Evolutionary conservation across 2,797 vertebrate genomes (phyloP), one percentile per base, ranked within the genome.

Genomic region (Enteromius unitaeniatus): DNA sequence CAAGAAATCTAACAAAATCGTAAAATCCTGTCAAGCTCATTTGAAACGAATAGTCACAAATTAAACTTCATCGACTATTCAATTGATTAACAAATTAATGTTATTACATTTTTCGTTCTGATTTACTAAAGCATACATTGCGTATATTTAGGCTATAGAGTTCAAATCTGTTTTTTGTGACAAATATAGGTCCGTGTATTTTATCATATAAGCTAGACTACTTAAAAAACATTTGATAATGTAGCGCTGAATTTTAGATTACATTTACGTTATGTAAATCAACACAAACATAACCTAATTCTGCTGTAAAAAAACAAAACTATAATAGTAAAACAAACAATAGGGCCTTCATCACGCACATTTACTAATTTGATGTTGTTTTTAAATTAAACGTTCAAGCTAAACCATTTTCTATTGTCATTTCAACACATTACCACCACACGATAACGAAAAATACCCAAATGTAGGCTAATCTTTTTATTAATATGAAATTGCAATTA

Each of bases 1-100:
- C 28, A 80, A 76, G 40, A 84, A 84, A 74, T 72, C 19, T 67
- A 51, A 86, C 79, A 86, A 42, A 69, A 80, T 68, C 47, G 23
- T 83, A 23, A 68, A 85, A 78, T 78, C 23, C 45, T 19, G 45
- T 28, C 70, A 45, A n/a, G 23, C 17, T 77, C 11, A 23, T 28
- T 77, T n/a, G 7, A 51, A 68, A 51, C 40, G 17, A 49, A 64
- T 45, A 45, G 11, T 78, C 40, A 47, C 40, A 64, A 78, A 45
- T 21, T 17, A 62, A 26, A 8, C 15, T 77, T 58, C 2, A 26
- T 62, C n/a, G 21, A 58, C 28, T 40, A 8, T 28, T 45, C 0
- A 31, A 1, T 58, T n/a, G 14, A 19, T 70, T 45, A 2, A 55
- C n/a, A 58, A 31, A 31, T 42, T 0, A 6, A 15, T 28, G 73